Conservation (phyloP, 1,140 invertebrate species). For the Zaprionus kolodkinae region DNA sequence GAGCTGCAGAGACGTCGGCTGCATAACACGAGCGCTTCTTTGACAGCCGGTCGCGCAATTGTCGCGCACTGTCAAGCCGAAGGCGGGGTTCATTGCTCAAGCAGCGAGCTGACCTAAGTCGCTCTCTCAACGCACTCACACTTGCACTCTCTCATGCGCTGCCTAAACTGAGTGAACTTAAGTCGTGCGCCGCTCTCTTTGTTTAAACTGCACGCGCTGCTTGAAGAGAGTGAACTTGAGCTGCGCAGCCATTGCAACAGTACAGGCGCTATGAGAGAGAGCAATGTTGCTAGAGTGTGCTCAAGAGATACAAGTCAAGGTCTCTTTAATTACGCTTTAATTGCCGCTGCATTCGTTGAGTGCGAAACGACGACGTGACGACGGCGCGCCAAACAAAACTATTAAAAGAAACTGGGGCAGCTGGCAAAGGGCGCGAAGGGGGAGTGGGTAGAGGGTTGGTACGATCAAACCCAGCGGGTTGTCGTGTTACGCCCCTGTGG, state of each 20-base stretch:
- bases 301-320: conserved; percentile 65
- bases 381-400: not conserved
- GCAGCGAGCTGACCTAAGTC: not conserved
- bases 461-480: conserved; percentile 27
- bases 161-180: not conserved
- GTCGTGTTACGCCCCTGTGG: conserved; percentile 29
- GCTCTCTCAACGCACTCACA: conserved; percentile 15
- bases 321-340: conserved; percentile 62
- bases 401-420: not conserved
- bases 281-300: not conserved
- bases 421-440: not conserved
- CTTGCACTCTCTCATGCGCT: not conserved
- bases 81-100: conserved; percentile 52
- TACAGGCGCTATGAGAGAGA: conserved; percentile 23
- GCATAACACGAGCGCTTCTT: conserved; percentile 36
- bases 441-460: not conserved
- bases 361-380: conserved; percentile 2
- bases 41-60: conserved; percentile 20
- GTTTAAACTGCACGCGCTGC: not conserved
- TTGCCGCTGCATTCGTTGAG: conserved; percentile 31
- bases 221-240: conserved; percentile 57
- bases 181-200: not conserved
- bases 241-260: conserved; percentile 54
- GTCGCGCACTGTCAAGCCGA: conserved; percentile 53
- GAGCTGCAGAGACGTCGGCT: conserved; percentile 22